These are phyloP conservation scores for Macrosiphum euphorbiae DNA, from an alignment of 2,888 invertebrate genomes.

Conservation along the genomic window DNA sequence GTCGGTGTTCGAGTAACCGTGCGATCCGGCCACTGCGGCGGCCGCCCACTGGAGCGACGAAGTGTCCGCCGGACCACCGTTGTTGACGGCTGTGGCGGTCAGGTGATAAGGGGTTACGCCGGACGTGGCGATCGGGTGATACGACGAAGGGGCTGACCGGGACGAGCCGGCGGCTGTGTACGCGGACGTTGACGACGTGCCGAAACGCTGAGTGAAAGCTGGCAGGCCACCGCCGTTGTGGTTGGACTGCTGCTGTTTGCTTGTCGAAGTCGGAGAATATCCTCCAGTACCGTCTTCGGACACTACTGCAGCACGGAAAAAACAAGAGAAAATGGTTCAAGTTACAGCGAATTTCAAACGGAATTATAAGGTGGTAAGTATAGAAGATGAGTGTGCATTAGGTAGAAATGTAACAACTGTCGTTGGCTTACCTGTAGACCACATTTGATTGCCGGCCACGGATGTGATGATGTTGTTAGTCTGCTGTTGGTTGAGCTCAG, in stretches of 20 bases:
- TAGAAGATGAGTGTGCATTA: background rate
- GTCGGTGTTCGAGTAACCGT: slow-evolving; percentile 64
- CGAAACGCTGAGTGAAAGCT: slow-evolving; percentile 66
- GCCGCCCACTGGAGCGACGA: slow-evolving; percentile 62
- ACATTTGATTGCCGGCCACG: slow-evolving; percentile 58
- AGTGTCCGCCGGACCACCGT: slow-evolving; percentile 45
- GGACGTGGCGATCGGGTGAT: slow-evolving; percentile 44
- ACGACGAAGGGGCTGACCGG: slow-evolving; percentile 47
- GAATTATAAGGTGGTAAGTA: background rate
- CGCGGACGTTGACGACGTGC: slow-evolving; percentile 48
- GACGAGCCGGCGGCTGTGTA: slow-evolving; percentile 33
- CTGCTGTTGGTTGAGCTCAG: slow-evolving; percentile 55
- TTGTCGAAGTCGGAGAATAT: slow-evolving; percentile 55
- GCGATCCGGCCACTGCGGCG: slow-evolving; percentile 25
- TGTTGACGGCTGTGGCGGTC: slow-evolving; percentile 61
- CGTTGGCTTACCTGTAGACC: slow-evolving; percentile 46
- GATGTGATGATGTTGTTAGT: slow-evolving; percentile 51
- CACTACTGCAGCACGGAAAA: slow-evolving; percentile 20
- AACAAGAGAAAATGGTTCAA: background rate
- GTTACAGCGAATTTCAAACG: background rate
- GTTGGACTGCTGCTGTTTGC: slow-evolving; percentile 42
- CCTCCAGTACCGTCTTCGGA: slow-evolving; percentile 54
- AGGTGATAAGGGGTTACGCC: slow-evolving; percentile 49
- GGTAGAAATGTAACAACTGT: background rate
- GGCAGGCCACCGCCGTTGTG: slow-evolving; percentile 65